phyloP scores from a whole-genome alignment of 53 echinoderm and acorn worm genomes.

The Patiria pectinifera region DNA sequence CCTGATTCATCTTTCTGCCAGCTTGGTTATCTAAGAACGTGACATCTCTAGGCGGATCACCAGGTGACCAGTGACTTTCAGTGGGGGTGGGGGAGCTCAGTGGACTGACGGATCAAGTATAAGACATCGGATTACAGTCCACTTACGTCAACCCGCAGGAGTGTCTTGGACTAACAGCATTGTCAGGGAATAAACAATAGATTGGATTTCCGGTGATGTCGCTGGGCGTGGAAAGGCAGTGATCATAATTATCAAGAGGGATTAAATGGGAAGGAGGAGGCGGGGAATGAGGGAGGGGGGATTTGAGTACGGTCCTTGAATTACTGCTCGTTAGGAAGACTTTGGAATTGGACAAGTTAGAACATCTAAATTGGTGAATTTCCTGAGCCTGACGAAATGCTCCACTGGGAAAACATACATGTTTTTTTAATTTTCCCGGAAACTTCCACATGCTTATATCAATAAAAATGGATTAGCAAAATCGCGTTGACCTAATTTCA shows the following conservation, averaged over 20 bases:
- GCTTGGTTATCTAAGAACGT: slow-evolving; percentile 16
- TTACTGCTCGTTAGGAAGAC: not conserved
- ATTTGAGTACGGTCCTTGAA: not conserved
- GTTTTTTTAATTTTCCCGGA: not conserved
- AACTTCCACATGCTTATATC: not conserved
- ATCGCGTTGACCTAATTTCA: not conserved
- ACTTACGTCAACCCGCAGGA: not conserved
- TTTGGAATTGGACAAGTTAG: not conserved
- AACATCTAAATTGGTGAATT: not conserved
- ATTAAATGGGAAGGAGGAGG: not conserved
- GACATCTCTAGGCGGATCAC: not conserved
- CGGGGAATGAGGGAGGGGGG: not conserved
- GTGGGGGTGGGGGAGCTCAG: not conserved
- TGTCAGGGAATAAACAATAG: slow-evolving; percentile 28
- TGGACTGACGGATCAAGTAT: slow-evolving; percentile 26
- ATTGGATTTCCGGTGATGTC: slow-evolving; percentile 28
- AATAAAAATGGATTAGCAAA: not conserved
- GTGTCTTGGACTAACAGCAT: not conserved
- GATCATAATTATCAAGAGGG: not conserved
- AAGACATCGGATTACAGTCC: slow-evolving; percentile 12
- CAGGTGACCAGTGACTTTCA: not conserved
- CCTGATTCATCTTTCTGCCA: slow-evolving; percentile 5
- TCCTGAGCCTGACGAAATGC: not conserved
- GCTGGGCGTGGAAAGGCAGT: not conserved
- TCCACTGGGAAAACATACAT: not conserved